Percentiles rank a stretch among this genome's conserved stretches.
phyloP scores from a whole-genome alignment of 2,797 vertebrate species.

The Cheirogaleus major region DNA sequence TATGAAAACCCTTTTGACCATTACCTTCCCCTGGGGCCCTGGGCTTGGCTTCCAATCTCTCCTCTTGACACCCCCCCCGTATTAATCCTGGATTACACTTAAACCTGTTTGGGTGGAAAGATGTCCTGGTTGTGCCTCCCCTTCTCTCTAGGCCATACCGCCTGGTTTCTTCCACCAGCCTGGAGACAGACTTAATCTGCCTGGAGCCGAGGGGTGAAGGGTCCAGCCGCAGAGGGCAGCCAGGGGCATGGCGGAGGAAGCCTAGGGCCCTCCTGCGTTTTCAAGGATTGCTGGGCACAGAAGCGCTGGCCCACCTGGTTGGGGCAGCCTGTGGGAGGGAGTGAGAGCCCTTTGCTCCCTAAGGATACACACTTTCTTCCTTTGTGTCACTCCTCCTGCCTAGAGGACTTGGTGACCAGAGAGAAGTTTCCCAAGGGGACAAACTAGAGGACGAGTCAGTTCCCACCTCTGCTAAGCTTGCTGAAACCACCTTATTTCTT shows the following conservation, averaged over 20 bases:
- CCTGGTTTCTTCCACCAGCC: not conserved
- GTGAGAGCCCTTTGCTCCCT: not conserved
- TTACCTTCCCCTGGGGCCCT: not conserved
- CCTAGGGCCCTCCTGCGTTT: not conserved
- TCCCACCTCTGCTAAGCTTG: not conserved
- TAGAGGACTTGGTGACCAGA: not conserved
- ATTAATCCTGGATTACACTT: slow-evolving; percentile 66
- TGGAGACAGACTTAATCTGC: slow-evolving; percentile 36
- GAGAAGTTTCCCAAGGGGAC: not conserved
- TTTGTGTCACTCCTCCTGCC: not conserved
- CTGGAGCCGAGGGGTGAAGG: slow-evolving; percentile 6
- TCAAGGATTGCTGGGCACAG: not conserved
- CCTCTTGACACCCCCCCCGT: not conserved
- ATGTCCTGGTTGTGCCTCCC: slow-evolving; percentile 25
- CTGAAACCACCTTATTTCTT: not conserved
- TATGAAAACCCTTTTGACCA: not conserved
- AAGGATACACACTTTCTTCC: not conserved
- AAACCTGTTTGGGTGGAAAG: slow-evolving; percentile 54
- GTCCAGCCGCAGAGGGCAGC: slow-evolving; percentile 24
- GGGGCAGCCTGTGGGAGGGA: not conserved
- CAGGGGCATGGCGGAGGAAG: not conserved
- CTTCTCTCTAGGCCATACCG: not conserved
- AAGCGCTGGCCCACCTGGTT: not conserved
- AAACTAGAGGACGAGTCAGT: not conserved
- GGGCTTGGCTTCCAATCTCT: not conserved